Evolutionary conservation across 1,140 invertebrate species (phyloP).

Genomic region (Atta colombica): DNA sequence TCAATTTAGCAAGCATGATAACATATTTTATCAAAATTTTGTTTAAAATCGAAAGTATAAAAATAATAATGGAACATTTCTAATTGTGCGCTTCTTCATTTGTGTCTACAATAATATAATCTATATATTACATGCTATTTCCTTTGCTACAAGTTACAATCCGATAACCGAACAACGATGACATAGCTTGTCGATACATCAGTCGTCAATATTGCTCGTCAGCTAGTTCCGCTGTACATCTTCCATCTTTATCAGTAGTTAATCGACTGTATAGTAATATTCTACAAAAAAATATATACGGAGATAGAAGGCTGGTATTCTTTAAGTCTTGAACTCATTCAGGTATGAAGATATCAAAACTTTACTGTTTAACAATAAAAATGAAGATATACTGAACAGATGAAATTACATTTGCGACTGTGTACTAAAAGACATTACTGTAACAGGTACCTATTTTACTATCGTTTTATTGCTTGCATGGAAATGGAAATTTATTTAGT

Average conservation of each 20-base stretch:
- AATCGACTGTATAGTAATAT: slow-evolving; percentile 10
- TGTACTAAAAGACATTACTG: slow-evolving; percentile 20
- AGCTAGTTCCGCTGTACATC: slow-evolving; percentile 69
- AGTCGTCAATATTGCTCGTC: slow-evolving; percentile 64
- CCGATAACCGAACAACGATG: slow-evolving; percentile 6
- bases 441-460: not conserved
- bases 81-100: not conserved
- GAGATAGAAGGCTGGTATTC: slow-evolving; percentile 60
- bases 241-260: slow-evolving; percentile 69
- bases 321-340: slow-evolving; percentile 65
- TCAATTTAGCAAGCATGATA: slow-evolving; percentile 26
- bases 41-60: not conserved
- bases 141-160: not conserved
- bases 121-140: not conserved
- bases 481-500: slow-evolving; percentile 16
- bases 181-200: slow-evolving; percentile 43
- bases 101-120: slow-evolving; percentile 25
- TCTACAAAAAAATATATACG: slow-evolving; percentile 52
- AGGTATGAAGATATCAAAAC: slow-evolving; percentile 67
- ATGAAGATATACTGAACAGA: slow-evolving; percentile 55
- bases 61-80: slow-evolving; percentile 2
- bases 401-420: not conserved
- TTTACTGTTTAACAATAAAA: slow-evolving; percentile 57
- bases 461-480: not conserved
- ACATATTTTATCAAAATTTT: not conserved